Conservation (phyloP, 1,140 invertebrate genomes). For the Formica exsecta region DNA sequence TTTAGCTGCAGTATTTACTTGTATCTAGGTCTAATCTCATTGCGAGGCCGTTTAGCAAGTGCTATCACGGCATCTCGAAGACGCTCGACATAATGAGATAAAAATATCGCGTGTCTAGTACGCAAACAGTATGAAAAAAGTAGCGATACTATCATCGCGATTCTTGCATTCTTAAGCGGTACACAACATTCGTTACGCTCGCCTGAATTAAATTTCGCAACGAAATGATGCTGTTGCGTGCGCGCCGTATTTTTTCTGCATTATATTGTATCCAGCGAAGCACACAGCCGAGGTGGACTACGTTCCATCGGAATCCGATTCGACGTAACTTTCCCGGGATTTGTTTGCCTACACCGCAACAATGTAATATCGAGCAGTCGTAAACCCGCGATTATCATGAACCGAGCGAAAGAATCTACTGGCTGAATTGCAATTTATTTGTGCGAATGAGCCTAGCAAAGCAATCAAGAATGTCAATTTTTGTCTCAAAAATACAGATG, state of each 20-base stretch:
- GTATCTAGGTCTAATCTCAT: slow-evolving; percentile 7
- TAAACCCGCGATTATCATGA: slow-evolving; percentile 23
- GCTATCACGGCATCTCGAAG: background rate
- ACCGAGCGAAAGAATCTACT: background rate
- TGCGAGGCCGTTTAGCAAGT: background rate
- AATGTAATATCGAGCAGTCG: background rate
- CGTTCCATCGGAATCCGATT: slow-evolving; percentile 37
- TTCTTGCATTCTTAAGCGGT: slow-evolving; percentile 19
- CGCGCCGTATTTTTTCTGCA: slow-evolving; percentile 24
- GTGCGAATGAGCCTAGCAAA: background rate
- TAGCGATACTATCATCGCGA: slow-evolving; percentile 10
- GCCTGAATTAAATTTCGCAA: slow-evolving; percentile 61
- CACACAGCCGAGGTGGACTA: background rate
- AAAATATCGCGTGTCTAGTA: slow-evolving; percentile 14
- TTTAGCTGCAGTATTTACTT: background rate
- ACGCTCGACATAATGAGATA: background rate
- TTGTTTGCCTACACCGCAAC: background rate
- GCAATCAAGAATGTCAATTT: background rate
- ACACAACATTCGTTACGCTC: slow-evolving; percentile 48
- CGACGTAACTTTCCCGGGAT: background rate
- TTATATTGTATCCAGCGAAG: background rate
- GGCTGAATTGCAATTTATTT: background rate
- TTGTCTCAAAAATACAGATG: background rate
- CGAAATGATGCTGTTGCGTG: slow-evolving; percentile 37
- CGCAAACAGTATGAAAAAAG: background rate